Percentiles rank a stretch among this genome's conserved stretches.
Evolutionary conservation across 2,113 vertebrate species (phyloP).

Genomic region (Scophthalmus maximus): DNA sequence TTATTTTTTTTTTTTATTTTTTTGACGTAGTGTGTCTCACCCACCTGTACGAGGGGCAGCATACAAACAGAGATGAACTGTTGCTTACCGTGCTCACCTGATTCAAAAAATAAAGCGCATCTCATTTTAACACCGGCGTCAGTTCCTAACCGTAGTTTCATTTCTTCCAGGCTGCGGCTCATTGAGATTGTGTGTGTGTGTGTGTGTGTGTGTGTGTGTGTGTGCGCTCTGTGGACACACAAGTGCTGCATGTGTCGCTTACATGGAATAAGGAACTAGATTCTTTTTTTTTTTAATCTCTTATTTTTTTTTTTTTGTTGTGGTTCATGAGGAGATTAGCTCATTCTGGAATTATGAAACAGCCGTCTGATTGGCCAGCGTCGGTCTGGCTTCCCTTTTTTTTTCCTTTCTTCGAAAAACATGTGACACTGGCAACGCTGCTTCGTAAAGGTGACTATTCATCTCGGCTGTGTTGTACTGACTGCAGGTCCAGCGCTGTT

Average conservation of each 20-base stretch:
- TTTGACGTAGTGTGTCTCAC: conserved; percentile 31
- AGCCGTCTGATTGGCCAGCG: conserved; percentile 48
- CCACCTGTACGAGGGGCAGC: conserved; percentile 36
- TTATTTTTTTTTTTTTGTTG: conserved; percentile 42
- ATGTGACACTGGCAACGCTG: conserved; percentile 32
- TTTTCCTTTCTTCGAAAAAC: conserved; percentile 48
- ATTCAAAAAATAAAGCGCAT: conserved; percentile 54
- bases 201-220: conserved; percentile 4
- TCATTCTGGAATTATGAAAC: conserved; percentile 71
- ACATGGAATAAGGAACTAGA: conserved; percentile 69
- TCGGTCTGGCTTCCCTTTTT: conserved; percentile 33
- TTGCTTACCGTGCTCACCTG: conserved; percentile 38
- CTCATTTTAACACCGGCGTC: conserved; percentile 56
- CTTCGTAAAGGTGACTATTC: background rate
- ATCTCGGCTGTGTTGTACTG: too few species aligned
- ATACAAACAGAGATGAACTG: conserved; percentile 10
- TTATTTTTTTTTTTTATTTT: conserved; percentile 32
- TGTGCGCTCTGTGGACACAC: too few species aligned
- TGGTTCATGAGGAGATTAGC: conserved; percentile 46
- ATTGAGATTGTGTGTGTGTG: conserved; percentile 2
- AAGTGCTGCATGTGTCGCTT: conserved; percentile 8
- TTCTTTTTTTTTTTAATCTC: background rate
- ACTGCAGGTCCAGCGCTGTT: too few species aligned
- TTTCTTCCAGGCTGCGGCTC: conserved; percentile 48
- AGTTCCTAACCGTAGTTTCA: conserved; percentile 63